A percentile compares a stretch with the other conserved stretches of the same genome.
phyloP scores from a whole-genome alignment of 1,140 invertebrate species.

The Oncopodura yosiiana region DNA sequence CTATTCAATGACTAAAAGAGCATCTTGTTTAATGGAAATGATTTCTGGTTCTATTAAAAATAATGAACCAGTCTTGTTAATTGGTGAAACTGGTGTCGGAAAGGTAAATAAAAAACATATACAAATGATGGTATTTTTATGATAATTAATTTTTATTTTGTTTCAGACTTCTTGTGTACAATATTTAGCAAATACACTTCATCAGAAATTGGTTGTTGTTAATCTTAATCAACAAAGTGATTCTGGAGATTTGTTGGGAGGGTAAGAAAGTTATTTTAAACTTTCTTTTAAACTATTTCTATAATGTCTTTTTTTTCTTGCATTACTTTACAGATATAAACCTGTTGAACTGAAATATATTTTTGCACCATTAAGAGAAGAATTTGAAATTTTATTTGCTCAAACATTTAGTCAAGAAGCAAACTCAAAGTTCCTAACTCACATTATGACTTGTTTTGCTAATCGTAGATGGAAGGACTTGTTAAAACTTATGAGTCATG shows the following conservation, averaged over 20 bases:
- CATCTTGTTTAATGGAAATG: constrained; percentile 72
- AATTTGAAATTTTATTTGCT: constrained; percentile 76
- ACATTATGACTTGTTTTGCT: constrained; percentile 64
- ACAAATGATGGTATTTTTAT: no score
- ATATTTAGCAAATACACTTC: constrained; percentile 72
- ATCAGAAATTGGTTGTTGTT: constrained; percentile 81
- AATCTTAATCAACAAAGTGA: constrained; percentile 99
- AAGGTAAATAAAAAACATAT: no score
- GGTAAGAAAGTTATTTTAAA: constrained; percentile 43
- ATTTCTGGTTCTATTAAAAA: constrained; percentile 69
- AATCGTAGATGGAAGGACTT: constrained; percentile 61
- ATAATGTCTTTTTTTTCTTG: constrained; percentile 1
- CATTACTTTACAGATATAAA: constrained; percentile 58
- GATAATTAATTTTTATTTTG: no score
- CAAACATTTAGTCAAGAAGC: constrained; percentile 65
- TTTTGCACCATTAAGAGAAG: constrained; percentile 65
- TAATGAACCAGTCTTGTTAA: constrained; percentile 84
- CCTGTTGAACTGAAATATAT: constrained; percentile 83
- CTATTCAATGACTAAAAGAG: constrained; percentile 70
- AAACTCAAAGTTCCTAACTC: constrained; percentile 73
- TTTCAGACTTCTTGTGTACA: constrained; percentile 93
- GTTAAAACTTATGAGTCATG: constrained; percentile 64
- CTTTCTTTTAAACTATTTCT: not conserved
- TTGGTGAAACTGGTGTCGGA: constrained; percentile 96
- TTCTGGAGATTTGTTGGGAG: constrained; percentile 87